phyloP scores from a whole-genome alignment of 2,888 invertebrate species.

The Syrphus vitripennis region DNA sequence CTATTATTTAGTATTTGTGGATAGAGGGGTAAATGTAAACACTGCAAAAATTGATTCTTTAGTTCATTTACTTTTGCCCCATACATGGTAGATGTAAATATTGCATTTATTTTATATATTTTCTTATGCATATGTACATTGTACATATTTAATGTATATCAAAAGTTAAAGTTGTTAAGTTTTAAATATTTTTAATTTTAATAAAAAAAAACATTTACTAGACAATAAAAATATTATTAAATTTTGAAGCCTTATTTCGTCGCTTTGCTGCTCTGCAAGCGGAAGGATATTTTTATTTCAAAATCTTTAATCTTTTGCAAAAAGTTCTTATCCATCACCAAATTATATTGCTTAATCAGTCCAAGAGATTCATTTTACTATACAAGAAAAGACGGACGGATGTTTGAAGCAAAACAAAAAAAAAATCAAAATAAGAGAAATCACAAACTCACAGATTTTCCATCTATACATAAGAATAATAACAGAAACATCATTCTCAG shows the following conservation, averaged over 20 bases:
- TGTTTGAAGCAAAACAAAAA: not conserved
- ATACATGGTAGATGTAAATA: too few species aligned
- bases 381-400: not conserved
- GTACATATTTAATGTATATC: too few species aligned
- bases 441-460: not conserved
- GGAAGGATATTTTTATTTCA: not conserved
- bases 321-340: slow-evolving; percentile 43
- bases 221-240: slow-evolving; percentile 24
- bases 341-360: slow-evolving; percentile 53
- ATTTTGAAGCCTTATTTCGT: slow-evolving; percentile 20
- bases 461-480: not conserved
- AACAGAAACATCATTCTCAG: slow-evolving; percentile 34
- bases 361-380: slow-evolving; percentile 45
- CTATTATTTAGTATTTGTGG: too few species aligned
- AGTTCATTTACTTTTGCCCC: too few species aligned
- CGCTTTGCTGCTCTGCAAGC: not conserved
- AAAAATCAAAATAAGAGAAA: not conserved
- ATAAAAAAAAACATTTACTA: too few species aligned
- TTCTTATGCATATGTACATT: too few species aligned
- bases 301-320: slow-evolving; percentile 20
- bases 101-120: too few species aligned
- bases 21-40: too few species aligned
- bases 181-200: too few species aligned
- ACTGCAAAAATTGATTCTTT: too few species aligned
- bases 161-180: too few species aligned